Evolutionary conservation across 2,113 vertebrate genomes (phyloP).

Genomic region (Alligator sinensis): DNA sequence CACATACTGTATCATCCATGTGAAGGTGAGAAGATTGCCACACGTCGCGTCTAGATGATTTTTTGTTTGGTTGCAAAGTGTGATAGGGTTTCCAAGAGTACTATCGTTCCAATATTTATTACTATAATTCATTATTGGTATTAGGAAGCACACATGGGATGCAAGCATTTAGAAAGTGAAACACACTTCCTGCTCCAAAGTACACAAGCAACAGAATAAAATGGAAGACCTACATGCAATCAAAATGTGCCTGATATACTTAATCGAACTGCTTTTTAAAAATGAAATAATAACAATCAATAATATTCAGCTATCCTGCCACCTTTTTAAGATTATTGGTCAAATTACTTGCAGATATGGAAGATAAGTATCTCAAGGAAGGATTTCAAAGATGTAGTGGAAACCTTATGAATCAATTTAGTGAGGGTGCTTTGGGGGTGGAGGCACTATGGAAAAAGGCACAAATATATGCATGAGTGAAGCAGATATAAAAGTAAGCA

Average conservation of each 20-base stretch:
- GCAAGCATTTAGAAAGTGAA: background rate
- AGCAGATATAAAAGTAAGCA: background rate
- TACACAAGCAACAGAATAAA: background rate
- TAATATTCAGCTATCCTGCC: background rate
- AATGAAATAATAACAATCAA: background rate
- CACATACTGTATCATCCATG: background rate
- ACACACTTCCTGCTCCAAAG: background rate
- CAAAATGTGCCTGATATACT: background rate
- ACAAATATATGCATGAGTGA: background rate
- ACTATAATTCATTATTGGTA: background rate
- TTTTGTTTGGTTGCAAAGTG: background rate
- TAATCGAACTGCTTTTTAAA: background rate
- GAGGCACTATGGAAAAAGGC: background rate
- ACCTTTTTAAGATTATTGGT: background rate
- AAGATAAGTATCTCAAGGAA: background rate
- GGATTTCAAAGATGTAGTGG: background rate
- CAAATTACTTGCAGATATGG: background rate
- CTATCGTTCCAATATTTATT: background rate
- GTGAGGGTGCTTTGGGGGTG: background rate
- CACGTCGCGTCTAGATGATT: rapidly evolving
- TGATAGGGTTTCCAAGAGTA: background rate
- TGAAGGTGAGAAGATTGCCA: background rate
- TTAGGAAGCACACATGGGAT: background rate
- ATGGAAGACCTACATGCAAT: background rate
- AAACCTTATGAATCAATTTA: background rate